Conservation (phyloP, 2,888 invertebrate species). For the Phalera bucephala region DNA sequence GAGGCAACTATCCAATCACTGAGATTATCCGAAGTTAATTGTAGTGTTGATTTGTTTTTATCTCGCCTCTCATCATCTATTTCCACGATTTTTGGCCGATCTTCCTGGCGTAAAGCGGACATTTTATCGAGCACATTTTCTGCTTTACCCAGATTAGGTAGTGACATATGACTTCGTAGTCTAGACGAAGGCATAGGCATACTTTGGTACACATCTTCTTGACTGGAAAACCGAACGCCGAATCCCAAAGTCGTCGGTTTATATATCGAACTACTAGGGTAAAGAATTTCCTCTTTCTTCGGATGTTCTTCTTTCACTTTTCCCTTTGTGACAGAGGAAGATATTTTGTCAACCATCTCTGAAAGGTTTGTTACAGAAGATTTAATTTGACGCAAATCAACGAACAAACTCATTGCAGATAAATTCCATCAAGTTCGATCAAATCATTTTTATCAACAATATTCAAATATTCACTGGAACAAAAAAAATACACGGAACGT, state of each 20-base stretch:
- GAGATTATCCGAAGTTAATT: constrained; percentile 62
- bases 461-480: constrained; percentile 21
- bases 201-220: constrained; percentile 70
- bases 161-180: constrained; percentile 74
- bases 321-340: constrained; percentile 55
- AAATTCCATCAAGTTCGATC: not conserved
- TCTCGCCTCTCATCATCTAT: constrained; percentile 59
- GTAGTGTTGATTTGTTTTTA: constrained; percentile 43
- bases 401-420: constrained; percentile 72
- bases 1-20: constrained; percentile 71
- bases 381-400: constrained; percentile 76
- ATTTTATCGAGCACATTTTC: constrained; percentile 54
- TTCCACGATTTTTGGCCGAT: constrained; percentile 63
- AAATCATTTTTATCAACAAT: constrained; percentile 27
- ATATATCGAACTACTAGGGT: constrained; percentile 55
- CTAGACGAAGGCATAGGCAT: constrained; percentile 76
- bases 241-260: constrained; percentile 71
- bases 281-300: constrained; percentile 53
- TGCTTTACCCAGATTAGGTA: constrained; percentile 71
- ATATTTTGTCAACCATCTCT: constrained; percentile 77
- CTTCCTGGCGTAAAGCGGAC: constrained; percentile 43
- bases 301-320: constrained; percentile 45
- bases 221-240: constrained; percentile 75
- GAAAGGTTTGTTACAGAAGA: constrained; percentile 75
- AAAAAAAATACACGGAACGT: constrained; percentile 11